Evolutionary conservation across 2,888 invertebrate genomes (phyloP), one percentile per base, ranked within the genome.

Genomic region (Mimas tiliae): DNA sequence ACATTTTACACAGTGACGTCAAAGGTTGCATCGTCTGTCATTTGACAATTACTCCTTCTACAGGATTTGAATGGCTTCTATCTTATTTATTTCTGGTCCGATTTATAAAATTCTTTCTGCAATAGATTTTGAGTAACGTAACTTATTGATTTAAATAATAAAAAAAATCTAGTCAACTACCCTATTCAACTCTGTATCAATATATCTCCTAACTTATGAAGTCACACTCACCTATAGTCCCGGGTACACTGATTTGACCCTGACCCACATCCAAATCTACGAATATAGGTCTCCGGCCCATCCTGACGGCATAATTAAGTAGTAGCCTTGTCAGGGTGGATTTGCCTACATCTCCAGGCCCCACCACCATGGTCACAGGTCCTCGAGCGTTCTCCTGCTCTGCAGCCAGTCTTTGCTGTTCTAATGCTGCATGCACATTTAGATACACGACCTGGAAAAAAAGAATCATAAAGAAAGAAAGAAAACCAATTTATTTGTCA

Each of bases 251-350:
- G 67, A 99, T 97, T 68, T 96, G 95, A 0, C 98, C 98, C 89
- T 99, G 99, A 0, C 99, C 99, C 0, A 99, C 97, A 93, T 99
- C 99, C 47, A 99, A 90, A 82, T 99, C 99, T 0, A 99, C 98
- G 87, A 96, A 98, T 67, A 99, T 96, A 0, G 99, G 99, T 27
- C 97, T 93, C 62, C 98, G 91, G 0, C 96, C 97, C 94, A 98
- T 96, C 70, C 99, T 94, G 0, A 99, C 99, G 0, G 98, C 99
- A 87, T 99, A 99, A 90, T 99, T 99, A 0, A 99, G 92, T 7
- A 99, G 93, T 71, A 99, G 95, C 70, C 97, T 94, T 66, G 97
- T 96, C 1, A 99, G 87, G 0, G 99, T 99, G 0, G 98, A 98
- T 89, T 99, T 99, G 19, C 99, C 99, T 1, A 99, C 99, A 87